Evolutionary conservation across 2,113 vertebrate genomes (phyloP), one percentile per base, ranked within the genome.

Genomic region (Stigmatopora argus): DNA sequence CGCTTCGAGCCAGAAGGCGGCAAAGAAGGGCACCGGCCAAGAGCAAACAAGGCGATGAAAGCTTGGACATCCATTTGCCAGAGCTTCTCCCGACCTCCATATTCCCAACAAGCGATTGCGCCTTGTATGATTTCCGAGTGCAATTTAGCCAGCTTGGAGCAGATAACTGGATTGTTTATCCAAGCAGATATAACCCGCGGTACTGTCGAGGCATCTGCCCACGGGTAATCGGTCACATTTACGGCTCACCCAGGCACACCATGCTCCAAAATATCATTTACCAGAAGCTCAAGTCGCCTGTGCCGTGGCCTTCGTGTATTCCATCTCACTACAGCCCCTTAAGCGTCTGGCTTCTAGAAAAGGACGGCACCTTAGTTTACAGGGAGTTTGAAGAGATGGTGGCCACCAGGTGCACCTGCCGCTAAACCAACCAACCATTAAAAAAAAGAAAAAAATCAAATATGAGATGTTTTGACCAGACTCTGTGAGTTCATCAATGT

Each of bases 371-470:
- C 38, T 94, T 96, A 0, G 91, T 89, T 62, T 97, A 96, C 78
- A 96, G 96, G 70, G 95, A 98, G 72, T 97, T 96, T 3, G 92
- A 94, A 65, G 92, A 99, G 21, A 98, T 99, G 97, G 92, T 98
- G 1, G 97, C 96, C 1, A 98, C 93, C 0, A 88, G 79, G 63
- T 99, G 97, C 75, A 98, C 97, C 5, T 98, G 97, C 75, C 95
- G 94, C 19, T 99, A 91, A 70, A 34, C 35, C 53, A 60, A 35
- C 64, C 18, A 34, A 34, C 23, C 11, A 6, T 4, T 2, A 19
- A 41, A 41, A 13, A 60, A 60, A 38, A 17, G 21, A 38, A 49
- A 55, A 55, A n/a, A 65, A 73, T 68, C 35, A 70, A 58, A n/a
- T 53, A 59, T 71, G 48, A 69, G 41, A 68, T 71, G 48, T 70